A percentile compares a stretch with the other conserved stretches of the same genome.
These are phyloP conservation scores for Drosophila repletoides DNA, from an alignment of 1,140 invertebrate genomes.

Conservation along the genomic window DNA sequence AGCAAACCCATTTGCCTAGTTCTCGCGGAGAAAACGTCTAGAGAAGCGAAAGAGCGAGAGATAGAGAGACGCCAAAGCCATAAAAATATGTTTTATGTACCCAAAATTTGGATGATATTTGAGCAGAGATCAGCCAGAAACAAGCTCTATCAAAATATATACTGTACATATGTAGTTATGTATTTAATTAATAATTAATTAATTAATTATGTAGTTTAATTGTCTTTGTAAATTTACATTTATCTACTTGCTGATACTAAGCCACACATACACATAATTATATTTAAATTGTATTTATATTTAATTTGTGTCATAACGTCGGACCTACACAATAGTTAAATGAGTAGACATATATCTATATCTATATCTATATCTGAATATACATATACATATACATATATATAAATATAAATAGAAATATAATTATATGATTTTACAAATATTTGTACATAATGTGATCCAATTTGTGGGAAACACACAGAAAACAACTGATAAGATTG, in stretches of 20 bases:
- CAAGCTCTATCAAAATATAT: constrained; percentile 6
- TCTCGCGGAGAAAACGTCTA: constrained; percentile 83
- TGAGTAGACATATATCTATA: constrained; percentile 4
- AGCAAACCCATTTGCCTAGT: constrained; percentile 81
- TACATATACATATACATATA: background rate
- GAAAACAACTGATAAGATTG: constrained; percentile 20
- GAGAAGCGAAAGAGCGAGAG: constrained; percentile 8
- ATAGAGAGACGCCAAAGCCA: constrained; percentile 37
- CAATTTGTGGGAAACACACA: constrained; percentile 11
- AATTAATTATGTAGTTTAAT: constrained; percentile 22
- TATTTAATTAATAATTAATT: constrained; percentile 26
- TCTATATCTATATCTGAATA: too few relatives aligned
- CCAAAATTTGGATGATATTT: constrained; percentile 1
- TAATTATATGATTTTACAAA: background rate
- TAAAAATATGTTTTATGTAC: constrained; percentile 41
- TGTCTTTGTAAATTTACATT: constrained; percentile 33
- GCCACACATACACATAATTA: constrained; percentile 15
- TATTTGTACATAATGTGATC: background rate
- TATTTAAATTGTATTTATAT: background rate
- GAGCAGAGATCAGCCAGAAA: constrained; percentile 3
- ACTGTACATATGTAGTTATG: constrained; percentile 47
- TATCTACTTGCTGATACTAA: constrained; percentile 21
- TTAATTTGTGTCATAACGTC: constrained; percentile 32
- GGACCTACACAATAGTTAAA: constrained; percentile 23
- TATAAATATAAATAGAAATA: background rate